phyloP scores from a whole-genome alignment of 2,113 vertebrate genomes.

The Triplophysa dalaica region DNA sequence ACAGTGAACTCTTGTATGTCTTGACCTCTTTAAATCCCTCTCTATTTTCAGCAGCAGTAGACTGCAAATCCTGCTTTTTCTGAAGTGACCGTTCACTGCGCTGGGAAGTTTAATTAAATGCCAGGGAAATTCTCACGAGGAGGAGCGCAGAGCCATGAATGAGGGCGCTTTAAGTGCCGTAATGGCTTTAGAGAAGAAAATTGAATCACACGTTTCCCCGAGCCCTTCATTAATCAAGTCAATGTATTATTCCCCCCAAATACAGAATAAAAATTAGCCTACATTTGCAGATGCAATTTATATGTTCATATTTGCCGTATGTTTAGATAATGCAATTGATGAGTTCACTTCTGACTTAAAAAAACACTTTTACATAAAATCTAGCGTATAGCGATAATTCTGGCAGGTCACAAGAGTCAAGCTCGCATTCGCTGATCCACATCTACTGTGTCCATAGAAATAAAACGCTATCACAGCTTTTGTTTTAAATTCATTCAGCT shows the following conservation, averaged over 20 bases:
- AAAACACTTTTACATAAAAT: neutral
- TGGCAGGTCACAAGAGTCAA: no score
- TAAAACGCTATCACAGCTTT: no score
- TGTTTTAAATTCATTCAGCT: no score
- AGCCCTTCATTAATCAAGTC: constrained; percentile 8
- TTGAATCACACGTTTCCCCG: neutral
- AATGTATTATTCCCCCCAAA: neutral
- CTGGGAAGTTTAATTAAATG: constrained; percentile 6
- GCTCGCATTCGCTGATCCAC: no score
- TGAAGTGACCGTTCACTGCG: neutral
- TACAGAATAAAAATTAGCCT: neutral
- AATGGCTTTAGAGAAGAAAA: neutral
- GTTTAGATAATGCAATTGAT: neutral
- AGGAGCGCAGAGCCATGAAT: neutral
- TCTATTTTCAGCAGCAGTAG: neutral
- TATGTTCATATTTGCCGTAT: neutral
- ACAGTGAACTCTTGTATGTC: no score
- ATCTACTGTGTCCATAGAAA: no score
- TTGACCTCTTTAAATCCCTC: neutral
- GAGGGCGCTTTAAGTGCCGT: neutral
- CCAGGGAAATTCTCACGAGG: neutral
- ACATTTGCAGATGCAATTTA: neutral
- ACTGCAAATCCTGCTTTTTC: neutral
- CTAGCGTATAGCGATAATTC: neutral
- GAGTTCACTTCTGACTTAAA: neutral